These are phyloP conservation scores for Parotocinclus haroldoi DNA, from an alignment of 2,797 vertebrate genomes.

Conservation along the genomic window DNA sequence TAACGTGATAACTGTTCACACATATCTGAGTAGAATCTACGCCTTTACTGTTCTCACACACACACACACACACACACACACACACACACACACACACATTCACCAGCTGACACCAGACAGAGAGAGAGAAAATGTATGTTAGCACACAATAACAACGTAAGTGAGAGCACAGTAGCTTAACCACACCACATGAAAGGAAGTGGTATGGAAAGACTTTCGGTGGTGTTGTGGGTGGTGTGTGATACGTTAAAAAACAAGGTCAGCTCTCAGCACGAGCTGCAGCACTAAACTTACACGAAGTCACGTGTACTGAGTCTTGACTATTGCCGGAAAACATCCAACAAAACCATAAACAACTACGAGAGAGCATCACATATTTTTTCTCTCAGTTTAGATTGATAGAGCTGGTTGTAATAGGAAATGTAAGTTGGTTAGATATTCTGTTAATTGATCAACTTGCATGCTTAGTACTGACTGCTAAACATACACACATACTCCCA, in stretches of 20 bases:
- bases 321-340: too few species aligned
- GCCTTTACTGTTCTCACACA: conserved; percentile 40
- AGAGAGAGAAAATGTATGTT: conserved; percentile 52
- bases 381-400: too few species aligned
- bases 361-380: too few species aligned
- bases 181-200: conserved; percentile 62
- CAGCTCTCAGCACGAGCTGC: conserved; percentile 32
- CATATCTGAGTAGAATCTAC: conserved; percentile 45
- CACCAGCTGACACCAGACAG: conserved; percentile 49
- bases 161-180: conserved; percentile 53
- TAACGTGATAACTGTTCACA: conserved; percentile 48
- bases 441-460: too few species aligned
- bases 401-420: too few species aligned
- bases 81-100: conserved; percentile 20
- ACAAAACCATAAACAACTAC: too few species aligned
- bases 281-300: conserved; percentile 12
- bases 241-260: conserved; percentile 59
- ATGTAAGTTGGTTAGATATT: too few species aligned
- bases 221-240: conserved; percentile 57
- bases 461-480: too few species aligned
- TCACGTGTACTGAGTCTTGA: not conserved
- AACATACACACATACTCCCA: too few species aligned
- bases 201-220: conserved; percentile 62
- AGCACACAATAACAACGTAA: conserved; percentile 53
- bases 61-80: conserved; percentile 15